Evolutionary conservation across 2,888 invertebrate genomes (phyloP).

Genomic region (Synanthedon vespiformis): DNA sequence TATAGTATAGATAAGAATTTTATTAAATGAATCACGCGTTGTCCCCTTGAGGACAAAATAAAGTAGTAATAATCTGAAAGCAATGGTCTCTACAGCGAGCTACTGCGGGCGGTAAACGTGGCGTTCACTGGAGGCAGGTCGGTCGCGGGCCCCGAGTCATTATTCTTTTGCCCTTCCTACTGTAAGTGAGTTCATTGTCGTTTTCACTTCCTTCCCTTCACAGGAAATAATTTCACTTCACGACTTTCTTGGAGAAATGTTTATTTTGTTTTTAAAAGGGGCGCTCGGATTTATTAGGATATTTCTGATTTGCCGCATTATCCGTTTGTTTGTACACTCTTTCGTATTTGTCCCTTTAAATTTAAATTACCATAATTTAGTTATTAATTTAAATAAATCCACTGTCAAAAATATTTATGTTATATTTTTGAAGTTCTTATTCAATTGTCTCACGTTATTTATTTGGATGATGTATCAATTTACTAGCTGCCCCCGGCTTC

Average conservation of each 20-base stretch:
- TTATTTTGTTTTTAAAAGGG: slow-evolving; percentile 21
- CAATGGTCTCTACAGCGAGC: neutral
- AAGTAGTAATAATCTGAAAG: slow-evolving; percentile 41
- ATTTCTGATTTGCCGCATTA: neutral
- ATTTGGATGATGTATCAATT: too few species aligned
- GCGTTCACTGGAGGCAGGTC: slow-evolving; percentile 9
- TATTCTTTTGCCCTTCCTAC: slow-evolving; percentile 45
- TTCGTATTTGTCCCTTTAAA: too few species aligned
- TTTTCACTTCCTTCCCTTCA: slow-evolving; percentile 50
- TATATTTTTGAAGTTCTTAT: too few species aligned
- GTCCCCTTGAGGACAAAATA: slow-evolving; percentile 26
- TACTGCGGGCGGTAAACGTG: neutral
- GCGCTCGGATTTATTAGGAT: neutral
- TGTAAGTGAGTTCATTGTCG: slow-evolving; percentile 54
- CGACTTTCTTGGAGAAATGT: slow-evolving; percentile 36
- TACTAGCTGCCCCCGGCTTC: too few species aligned
- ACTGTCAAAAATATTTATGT: too few species aligned
- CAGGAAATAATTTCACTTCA: slow-evolving; percentile 51
- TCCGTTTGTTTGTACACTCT: neutral
- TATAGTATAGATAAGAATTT: too few species aligned
- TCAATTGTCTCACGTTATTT: too few species aligned
- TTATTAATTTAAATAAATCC: too few species aligned
- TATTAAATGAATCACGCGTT: too few species aligned
- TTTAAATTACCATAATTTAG: too few species aligned
- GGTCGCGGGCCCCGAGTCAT: slow-evolving; percentile 31